These are phyloP conservation scores for Gallinago stenura DNA, from an alignment of 2,797 vertebrate species.

Conservation along the genomic window DNA sequence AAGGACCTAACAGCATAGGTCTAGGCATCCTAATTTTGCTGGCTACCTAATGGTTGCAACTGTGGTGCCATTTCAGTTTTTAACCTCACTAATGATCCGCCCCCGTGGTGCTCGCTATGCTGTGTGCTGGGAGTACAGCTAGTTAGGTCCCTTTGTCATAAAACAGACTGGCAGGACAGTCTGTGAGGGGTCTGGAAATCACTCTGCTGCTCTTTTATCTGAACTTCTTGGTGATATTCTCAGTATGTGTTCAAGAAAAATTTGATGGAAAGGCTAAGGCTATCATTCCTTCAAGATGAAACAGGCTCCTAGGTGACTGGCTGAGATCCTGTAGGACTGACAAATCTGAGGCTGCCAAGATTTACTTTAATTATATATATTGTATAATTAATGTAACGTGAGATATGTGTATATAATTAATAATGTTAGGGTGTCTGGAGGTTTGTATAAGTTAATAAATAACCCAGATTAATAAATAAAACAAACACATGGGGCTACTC, in stretches of 20 bases:
- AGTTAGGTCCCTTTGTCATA: not conserved
- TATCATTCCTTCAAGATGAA: slow-evolving; percentile 43
- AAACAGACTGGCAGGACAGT: not conserved
- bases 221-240: slow-evolving; percentile 17
- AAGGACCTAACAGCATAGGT: not conserved
- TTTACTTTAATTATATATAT: slow-evolving; percentile 23
- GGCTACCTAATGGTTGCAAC: not conserved
- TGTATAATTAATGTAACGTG: not conserved
- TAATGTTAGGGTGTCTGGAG: not conserved
- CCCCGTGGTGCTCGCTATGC: not conserved
- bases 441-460: slow-evolving; percentile 24
- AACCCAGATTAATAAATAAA: slow-evolving; percentile 29
- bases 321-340: slow-evolving; percentile 2
- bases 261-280: not conserved
- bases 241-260: not conserved
- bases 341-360: slow-evolving; percentile 22
- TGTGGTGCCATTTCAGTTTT: not conserved
- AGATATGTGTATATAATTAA: not conserved
- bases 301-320: not conserved
- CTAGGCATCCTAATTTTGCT: not conserved
- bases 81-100: not conserved
- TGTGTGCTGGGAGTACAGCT: not conserved
- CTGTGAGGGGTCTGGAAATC: not conserved
- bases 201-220: not conserved
- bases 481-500: not conserved